Percentiles rank a stretch among this genome's conserved stretches.
phyloP scores from a whole-genome alignment of 1,140 invertebrate genomes.

The Apis cerana region DNA sequence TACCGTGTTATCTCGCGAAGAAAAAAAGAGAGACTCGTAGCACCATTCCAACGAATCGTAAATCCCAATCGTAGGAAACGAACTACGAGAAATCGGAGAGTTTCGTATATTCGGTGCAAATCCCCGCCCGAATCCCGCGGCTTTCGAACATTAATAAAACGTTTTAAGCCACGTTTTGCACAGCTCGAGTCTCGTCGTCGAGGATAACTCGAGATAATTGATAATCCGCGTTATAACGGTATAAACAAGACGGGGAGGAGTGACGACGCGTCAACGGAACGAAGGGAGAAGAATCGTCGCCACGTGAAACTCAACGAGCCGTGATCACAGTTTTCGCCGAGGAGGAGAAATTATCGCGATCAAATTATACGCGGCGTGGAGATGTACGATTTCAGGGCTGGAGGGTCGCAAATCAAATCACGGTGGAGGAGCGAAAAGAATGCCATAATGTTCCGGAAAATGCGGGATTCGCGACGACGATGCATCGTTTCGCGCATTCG shows the following conservation, averaged over 20 bases:
- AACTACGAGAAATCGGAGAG: neutral
- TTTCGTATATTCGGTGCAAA: neutral
- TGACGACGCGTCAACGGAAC: too few relatives aligned
- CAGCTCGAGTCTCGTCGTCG: neutral
- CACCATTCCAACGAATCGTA: neutral
- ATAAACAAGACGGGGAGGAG: too few relatives aligned
- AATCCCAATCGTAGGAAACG: neutral
- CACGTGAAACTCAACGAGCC: too few relatives aligned
- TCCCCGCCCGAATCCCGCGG: neutral
- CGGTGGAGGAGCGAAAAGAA: constrained; percentile 22
- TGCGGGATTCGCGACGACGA: constrained; percentile 1
- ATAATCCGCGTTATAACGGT: too few relatives aligned
- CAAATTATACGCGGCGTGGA: neutral
- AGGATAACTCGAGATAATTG: constrained; percentile 11
- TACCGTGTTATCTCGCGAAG: neutral
- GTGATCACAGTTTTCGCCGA: too few relatives aligned
- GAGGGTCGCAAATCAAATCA: constrained; percentile 59
- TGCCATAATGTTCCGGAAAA: constrained; percentile 43
- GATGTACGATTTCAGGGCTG: neutral
- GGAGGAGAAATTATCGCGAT: too few relatives aligned
- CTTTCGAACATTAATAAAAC: constrained; percentile 17
- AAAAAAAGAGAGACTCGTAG: neutral
- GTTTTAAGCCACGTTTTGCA: neutral
- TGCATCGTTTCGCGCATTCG: neutral
- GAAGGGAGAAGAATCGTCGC: too few relatives aligned